Conservation (phyloP, 2,888 invertebrate species). For the Xiphydria camelus region DNA sequence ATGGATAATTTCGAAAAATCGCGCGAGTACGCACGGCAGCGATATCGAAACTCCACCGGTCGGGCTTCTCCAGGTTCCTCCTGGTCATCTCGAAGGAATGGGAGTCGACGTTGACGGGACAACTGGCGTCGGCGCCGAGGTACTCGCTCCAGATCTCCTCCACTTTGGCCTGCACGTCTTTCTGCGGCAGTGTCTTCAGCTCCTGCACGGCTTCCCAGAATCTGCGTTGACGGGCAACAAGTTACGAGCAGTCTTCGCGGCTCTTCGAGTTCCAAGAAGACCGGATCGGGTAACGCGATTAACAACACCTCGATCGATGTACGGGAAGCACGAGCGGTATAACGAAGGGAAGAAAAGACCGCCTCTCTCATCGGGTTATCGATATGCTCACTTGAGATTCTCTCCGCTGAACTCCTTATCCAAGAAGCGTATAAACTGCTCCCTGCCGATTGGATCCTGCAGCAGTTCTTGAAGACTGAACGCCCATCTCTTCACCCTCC, state of each 20-base stretch:
- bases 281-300: neutral
- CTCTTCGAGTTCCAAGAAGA: neutral
- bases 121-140: conserved; percentile 89
- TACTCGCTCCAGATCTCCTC: conserved; percentile 92
- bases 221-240: conserved; percentile 65
- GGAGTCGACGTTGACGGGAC: conserved; percentile 97
- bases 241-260: neutral
- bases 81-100: conserved; percentile 83
- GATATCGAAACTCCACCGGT: conserved; percentile 95
- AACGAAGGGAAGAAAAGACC: neutral
- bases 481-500: conserved; percentile 95
- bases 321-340: neutral
- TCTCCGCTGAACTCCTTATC: conserved; percentile 99
- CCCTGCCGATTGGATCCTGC: conserved; percentile 91
- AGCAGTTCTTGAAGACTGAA: conserved; percentile 94
- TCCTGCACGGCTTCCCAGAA: conserved; percentile 96
- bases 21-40: conserved; percentile 77
- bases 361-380: neutral
- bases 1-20: neutral
- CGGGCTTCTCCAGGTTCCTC: conserved; percentile 78
- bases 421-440: conserved; percentile 94
- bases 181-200: conserved; percentile 84
- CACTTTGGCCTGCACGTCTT: conserved; percentile 80
- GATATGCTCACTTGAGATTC: conserved; percentile 82
- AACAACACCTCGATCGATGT: neutral